Percentiles rank a stretch among this genome's conserved stretches.
phyloP scores from a whole-genome alignment of 2,113 vertebrate genomes.

The Plestiodon gilberti region DNA sequence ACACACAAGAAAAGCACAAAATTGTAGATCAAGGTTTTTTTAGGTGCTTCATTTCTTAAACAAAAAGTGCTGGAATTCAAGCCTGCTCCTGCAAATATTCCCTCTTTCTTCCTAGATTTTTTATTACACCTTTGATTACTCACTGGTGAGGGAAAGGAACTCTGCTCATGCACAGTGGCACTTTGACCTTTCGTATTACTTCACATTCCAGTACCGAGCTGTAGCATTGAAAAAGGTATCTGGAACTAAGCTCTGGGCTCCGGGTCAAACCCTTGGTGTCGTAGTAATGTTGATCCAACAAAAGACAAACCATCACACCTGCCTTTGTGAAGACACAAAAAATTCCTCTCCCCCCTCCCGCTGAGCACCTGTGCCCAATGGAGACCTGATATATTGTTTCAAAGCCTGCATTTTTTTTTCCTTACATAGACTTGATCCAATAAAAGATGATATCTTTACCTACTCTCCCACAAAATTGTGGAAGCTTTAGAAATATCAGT shows the following conservation, averaged over 20 bases:
- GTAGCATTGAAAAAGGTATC: not conserved
- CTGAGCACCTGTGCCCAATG: not conserved
- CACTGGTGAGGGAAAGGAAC: not conserved
- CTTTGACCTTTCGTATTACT: not conserved
- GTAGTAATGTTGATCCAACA: not conserved
- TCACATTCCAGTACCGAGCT: not conserved
- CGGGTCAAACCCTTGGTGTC: not conserved
- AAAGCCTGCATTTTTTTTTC: not conserved
- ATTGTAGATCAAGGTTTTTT: not conserved
- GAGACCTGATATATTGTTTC: not conserved
- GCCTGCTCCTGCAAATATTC: not conserved
- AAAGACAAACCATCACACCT: not conserved
- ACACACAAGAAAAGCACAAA: not conserved
- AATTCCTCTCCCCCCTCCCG: not conserved
- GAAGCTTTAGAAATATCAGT: not conserved
- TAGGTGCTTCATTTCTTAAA: not conserved
- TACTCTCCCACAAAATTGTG: rapidly evolving
- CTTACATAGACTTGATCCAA: not conserved
- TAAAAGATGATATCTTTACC: not conserved
- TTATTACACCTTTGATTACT: not conserved
- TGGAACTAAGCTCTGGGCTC: not conserved
- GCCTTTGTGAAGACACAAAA: not conserved
- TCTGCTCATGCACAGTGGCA: not conserved
- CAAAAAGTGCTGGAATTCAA: not conserved
- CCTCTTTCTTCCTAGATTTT: not conserved